Base-by-base conservation (phyloP, 1,140 invertebrate genomes). In the Heliconius hewitsoni region DNA sequence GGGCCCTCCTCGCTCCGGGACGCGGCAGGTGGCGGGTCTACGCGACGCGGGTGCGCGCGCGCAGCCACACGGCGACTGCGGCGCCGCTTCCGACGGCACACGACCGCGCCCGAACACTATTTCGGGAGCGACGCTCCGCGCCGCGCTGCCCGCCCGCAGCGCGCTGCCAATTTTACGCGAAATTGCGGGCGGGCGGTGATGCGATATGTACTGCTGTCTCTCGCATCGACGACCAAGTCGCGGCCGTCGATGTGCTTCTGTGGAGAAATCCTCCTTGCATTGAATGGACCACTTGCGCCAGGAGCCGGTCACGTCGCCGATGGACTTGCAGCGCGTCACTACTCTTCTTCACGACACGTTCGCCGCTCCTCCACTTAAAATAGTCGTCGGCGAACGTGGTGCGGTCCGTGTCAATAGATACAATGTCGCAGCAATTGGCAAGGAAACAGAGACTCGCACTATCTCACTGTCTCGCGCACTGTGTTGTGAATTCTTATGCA, bases 401-500 rank as follows among this genome's bases (percentile, higher is more conserved):
- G 86, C 87, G 90, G 85, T 83, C 86, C 90, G 89, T 93, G 91
- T 92, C 93, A 91, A 94, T 89, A 92, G 88, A 91, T 90, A 93
- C 93, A 94, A 93, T 94, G 92, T 94, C 92, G 91, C 89, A 88
- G 87, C 90, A 89, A 92, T 93, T 93, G 93, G 91, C 93, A 93
- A 92, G 89, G 89, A 91, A 91, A 92, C 90, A 91, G 92, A 93
- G 90, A 92, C 87, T 91, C 90, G 91, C 92, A 92, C 93, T 93
- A 91, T 93, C 92, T 93, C 91, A 93, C 93, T 92, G 93, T 93
- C 92, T 93, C 92, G 91, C 89, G 90, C 90, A 89, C 89, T 91
- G 89, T 94, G 93, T 94, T 94, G 93, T 94, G 90, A 92, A 93
- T 93, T 94, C 92, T 94, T 93, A 93, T 93, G 93, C 91, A 91